phyloP scores from a whole-genome alignment of 2,888 invertebrate species.

The Cataglyphis rosenhaueri region DNA sequence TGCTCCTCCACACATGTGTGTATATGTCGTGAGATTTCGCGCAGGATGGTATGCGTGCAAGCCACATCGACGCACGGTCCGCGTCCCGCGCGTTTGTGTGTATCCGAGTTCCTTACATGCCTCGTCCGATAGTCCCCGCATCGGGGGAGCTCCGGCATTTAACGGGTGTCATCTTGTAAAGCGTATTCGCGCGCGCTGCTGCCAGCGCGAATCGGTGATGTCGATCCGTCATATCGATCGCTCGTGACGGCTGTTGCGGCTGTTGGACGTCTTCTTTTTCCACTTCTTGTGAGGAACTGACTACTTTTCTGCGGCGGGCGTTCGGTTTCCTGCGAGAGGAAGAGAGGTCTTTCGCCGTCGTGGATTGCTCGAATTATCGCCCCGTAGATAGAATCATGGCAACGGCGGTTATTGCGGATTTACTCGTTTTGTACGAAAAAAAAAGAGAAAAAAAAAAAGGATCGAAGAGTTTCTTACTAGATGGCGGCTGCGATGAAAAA shows the following conservation, averaged over 20 bases:
- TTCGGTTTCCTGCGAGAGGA: conserved; percentile 51
- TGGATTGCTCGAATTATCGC: conserved; percentile 54
- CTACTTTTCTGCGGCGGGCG: conserved; percentile 23
- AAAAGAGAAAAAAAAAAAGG: conserved; percentile 30
- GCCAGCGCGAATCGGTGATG: conserved; percentile 30
- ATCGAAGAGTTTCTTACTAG: conserved; percentile 23
- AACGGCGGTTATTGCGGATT: conserved; percentile 52
- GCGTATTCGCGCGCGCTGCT: conserved; percentile 58
- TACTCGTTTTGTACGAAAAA: conserved; percentile 36
- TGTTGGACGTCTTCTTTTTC: conserved; percentile 43
- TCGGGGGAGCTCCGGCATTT: conserved; percentile 76
- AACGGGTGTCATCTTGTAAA: conserved; percentile 82
- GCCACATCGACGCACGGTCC: conserved; percentile 47
- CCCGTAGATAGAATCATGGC: conserved; percentile 48
- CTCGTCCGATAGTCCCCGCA: conserved; percentile 80
- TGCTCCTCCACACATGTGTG: conserved; percentile 82
- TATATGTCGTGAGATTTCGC: conserved; percentile 83
- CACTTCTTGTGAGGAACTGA: conserved; percentile 35
- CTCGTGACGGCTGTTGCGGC: conserved; percentile 9
- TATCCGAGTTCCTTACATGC: conserved; percentile 80
- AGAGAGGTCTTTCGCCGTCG: conserved; percentile 41
- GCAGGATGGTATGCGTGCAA: conserved; percentile 75
- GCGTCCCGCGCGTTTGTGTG: conserved; percentile 60
- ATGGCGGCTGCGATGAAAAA: conserved; percentile 25
- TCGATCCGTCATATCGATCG: conserved; percentile 45